Evolutionary conservation across 37 sponge, comb jelly and placozoan species (phyloP).

Genomic region (Amphimedon queenslandica): DNA sequence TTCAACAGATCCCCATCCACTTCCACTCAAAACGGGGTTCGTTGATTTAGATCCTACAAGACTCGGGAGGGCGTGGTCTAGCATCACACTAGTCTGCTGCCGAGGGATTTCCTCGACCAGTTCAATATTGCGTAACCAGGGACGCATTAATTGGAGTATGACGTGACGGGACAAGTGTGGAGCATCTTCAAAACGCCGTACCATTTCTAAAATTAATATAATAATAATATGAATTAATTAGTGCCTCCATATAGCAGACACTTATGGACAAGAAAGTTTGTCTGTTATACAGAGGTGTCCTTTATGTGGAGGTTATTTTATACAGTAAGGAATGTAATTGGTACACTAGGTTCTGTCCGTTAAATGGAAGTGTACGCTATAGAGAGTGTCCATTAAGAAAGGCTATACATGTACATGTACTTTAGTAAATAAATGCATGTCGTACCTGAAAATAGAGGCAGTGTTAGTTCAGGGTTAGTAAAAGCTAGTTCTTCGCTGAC

Average conservation of each 20-base stretch:
- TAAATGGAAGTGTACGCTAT: too few species aligned
- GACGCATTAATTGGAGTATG: conserved; percentile 84
- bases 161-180: conserved; percentile 44
- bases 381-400: too few species aligned
- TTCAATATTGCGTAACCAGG: conserved; percentile 85
- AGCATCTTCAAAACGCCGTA: conserved; percentile 62
- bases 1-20: conserved; percentile 80
- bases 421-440: too few species aligned
- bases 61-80: not conserved
- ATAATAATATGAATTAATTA: not conserved
- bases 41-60: not conserved
- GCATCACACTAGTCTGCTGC: not conserved
- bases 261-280: too few species aligned
- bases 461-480: conserved; percentile 87
- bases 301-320: too few species aligned
- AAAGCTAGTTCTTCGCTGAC: conserved; percentile 68
- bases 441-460: conserved; percentile 87
- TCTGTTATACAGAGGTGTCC: too few species aligned
- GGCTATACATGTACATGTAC: too few species aligned
- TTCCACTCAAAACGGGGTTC: conserved; percentile 49
- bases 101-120: conserved; percentile 49
- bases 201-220: conserved; percentile 51
- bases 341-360: too few species aligned
- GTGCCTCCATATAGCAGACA: not conserved
- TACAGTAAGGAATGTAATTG: too few species aligned